Evolutionary conservation across 2,888 invertebrate genomes (phyloP), one percentile per base, ranked within the genome.

Genomic region (Tetropium fuscum): DNA sequence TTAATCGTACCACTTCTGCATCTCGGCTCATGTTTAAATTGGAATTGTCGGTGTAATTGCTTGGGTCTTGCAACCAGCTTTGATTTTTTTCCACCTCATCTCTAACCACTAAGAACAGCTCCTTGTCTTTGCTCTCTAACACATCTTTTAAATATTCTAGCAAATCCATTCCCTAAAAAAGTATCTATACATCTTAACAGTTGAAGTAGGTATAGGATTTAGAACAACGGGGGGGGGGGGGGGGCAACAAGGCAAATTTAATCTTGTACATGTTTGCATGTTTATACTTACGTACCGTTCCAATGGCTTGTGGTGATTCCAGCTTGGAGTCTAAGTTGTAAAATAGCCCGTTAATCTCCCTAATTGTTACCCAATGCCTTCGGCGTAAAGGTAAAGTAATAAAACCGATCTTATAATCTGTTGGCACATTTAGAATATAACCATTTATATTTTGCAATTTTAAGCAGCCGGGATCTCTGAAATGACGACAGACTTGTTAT

Each of bases 251-350:
- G n/a, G n/a, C n/a, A n/a, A n/a, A n/a, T n/a, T n/a, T n/a, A n/a
- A n/a, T n/a, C n/a, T n/a, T n/a, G n/a, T n/a, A n/a, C n/a, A n/a
- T n/a, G n/a, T n/a, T n/a, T n/a, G n/a, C n/a, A n/a, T n/a, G n/a
- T n/a, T n/a, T n/a, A n/a, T n/a, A n/a, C n/a, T n/a, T 49, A 77
- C 81, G 81, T 82, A 92, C 92, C 79, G 88, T 87, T 72, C 97
- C 97, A 78, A 98, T 93, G 34, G 89, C 81, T 76, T 90, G 88
- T 0, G 98, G 97, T 7, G 84, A 78, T 53, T 92, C 90, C 57
- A 97, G 83, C 81, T 98, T 98, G 0, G 97, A 98, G 82, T 98
- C 98, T 43, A 98, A 84, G 84, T 98, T 97, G 79, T 94, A 97
- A 82, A 91, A 94, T 58, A 87, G 84, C 53, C 89, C 90, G 70